A percentile compares a stretch with the other conserved stretches of the same genome.
These are phyloP conservation scores for Cantharis flavilabris DNA, from an alignment of 2,888 invertebrate genomes.

Conservation along the genomic window DNA sequence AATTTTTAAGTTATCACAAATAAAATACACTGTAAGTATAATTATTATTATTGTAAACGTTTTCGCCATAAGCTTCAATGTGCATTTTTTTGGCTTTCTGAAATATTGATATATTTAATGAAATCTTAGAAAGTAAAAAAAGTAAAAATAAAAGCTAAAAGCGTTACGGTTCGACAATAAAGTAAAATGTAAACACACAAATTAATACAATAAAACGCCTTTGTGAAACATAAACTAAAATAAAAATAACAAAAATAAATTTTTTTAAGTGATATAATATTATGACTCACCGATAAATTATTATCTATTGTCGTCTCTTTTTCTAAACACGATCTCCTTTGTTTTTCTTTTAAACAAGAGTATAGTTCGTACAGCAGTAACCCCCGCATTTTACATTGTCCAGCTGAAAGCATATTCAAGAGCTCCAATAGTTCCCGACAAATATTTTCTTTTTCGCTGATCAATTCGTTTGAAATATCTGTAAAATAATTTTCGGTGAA, in stretches of 20 bases:
- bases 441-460: constrained; percentile 63
- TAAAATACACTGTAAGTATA: no score
- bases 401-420: constrained; percentile 62
- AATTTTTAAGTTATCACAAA: no score
- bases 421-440: constrained; percentile 65
- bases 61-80: no score
- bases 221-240: not conserved
- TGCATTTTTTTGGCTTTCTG: no score
- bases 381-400: constrained; percentile 52
- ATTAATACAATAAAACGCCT: not conserved
- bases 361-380: constrained; percentile 50
- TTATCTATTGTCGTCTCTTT: not conserved
- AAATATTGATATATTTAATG: no score
- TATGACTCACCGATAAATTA: not conserved
- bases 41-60: no score
- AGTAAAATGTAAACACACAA: not conserved
- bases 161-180: no score
- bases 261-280: not conserved
- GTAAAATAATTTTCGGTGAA: constrained; percentile 12
- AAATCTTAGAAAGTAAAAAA: not conserved
- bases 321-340: not conserved
- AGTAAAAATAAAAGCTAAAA: not conserved
- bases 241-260: not conserved
- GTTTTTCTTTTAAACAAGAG: constrained; percentile 33
- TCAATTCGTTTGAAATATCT: constrained; percentile 65